Evolutionary conservation across 2,113 vertebrate species (phyloP).

Genomic region (Serinus canaria): DNA sequence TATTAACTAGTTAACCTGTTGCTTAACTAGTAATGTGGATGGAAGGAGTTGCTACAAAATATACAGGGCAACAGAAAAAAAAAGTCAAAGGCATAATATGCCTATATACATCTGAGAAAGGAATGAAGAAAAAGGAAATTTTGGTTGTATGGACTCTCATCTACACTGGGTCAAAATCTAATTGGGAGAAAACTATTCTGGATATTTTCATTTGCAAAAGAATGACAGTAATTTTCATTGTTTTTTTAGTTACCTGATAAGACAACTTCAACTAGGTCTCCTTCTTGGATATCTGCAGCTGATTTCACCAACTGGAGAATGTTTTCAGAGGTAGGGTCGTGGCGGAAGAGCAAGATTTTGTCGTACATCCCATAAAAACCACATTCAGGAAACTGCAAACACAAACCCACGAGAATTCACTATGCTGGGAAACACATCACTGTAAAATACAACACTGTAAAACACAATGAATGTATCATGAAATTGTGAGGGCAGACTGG

Average conservation of each 20-base stretch:
- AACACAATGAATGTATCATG: neutral
- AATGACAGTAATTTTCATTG: neutral
- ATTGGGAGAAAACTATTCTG: neutral
- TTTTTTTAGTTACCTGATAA: slow-evolving; percentile 79
- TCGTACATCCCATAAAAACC: slow-evolving; percentile 91
- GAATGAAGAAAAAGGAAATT: neutral
- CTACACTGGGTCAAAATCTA: neutral
- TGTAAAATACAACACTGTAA: neutral
- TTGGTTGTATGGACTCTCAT: neutral
- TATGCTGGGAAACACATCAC: neutral
- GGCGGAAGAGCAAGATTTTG: slow-evolving; percentile 91
- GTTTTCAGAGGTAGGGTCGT: slow-evolving; percentile 85
- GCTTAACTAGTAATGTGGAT: neutral
- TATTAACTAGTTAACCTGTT: neutral
- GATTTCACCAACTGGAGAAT: slow-evolving; percentile 87
- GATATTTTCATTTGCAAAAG: neutral
- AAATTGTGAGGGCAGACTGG: neutral
- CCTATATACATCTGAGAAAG: neutral
- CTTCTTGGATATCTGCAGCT: slow-evolving; percentile 86
- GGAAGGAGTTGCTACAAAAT: neutral
- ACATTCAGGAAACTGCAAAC: slow-evolving; percentile 88
- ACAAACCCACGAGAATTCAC: slow-evolving; percentile 50
- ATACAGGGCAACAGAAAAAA: neutral
- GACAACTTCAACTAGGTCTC: slow-evolving; percentile 89
- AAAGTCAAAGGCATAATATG: neutral